Evolutionary conservation across 2,888 invertebrate genomes (phyloP).

Genomic region (Notodonta ziczac): DNA sequence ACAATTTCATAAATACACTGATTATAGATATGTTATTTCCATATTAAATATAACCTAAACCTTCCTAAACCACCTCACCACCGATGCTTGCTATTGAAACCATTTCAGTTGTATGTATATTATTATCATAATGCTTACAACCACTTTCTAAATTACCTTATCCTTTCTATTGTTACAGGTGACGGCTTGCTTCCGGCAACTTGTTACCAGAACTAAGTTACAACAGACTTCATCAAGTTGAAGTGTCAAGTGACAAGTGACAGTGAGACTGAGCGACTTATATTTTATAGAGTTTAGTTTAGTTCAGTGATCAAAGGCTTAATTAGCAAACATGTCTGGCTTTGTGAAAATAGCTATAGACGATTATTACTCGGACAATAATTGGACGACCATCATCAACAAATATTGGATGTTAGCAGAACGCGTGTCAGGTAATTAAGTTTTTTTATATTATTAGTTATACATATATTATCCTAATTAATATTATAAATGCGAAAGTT

Average conservation of each 20-base stretch:
- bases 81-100: no score
- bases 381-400: slow-evolving; percentile 87
- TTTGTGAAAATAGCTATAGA: slow-evolving; percentile 88
- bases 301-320: slow-evolving; percentile 39
- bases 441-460: no score
- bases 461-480: no score
- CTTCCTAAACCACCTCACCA: no score
- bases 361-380: slow-evolving; percentile 86
- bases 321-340: slow-evolving; percentile 81
- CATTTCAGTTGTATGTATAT: not conserved
- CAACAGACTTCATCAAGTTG: slow-evolving; percentile 36
- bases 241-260: slow-evolving; percentile 64
- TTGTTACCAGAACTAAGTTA: slow-evolving; percentile 57
- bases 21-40: no score
- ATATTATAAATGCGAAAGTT: no score
- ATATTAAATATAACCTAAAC: no score
- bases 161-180: slow-evolving; percentile 64
- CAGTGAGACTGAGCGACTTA: slow-evolving; percentile 47
- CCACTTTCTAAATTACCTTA: slow-evolving; percentile 14
- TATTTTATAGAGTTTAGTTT: slow-evolving; percentile 22
- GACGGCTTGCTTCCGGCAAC: slow-evolving; percentile 72
- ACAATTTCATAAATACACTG: no score
- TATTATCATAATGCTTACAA: not conserved
- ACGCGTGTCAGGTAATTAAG: slow-evolving; percentile 88
- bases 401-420: slow-evolving; percentile 89